Conservation (phyloP, 30 jellyfish, hydroid and myxozoan species). For the Chironex yamaguchii region DNA sequence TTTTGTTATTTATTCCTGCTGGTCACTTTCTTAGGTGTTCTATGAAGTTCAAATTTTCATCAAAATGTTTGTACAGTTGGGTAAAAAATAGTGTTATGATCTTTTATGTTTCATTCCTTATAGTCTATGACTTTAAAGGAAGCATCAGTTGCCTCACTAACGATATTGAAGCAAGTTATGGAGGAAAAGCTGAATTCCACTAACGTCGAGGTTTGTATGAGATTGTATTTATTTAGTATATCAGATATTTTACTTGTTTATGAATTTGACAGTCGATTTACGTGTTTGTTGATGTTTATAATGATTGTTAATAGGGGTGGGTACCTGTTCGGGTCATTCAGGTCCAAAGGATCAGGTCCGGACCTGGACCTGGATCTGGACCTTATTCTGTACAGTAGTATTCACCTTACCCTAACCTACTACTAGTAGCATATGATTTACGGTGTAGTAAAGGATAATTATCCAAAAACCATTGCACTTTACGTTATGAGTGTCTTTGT, state of each 20-base stretch:
- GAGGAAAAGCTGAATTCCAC: constrained; percentile 96
- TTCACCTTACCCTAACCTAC: too few relatives aligned
- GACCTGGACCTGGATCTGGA: background rate
- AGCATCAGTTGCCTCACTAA: constrained; percentile 86
- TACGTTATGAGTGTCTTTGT: too few relatives aligned
- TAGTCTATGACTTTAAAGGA: constrained; percentile 95
- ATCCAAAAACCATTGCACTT: too few relatives aligned
- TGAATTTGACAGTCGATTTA: background rate
- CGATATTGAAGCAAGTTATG: constrained; percentile 97
- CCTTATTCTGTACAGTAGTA: background rate
- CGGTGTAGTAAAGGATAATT: too few relatives aligned
- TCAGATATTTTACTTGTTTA: background rate
- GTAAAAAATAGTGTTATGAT: background rate
- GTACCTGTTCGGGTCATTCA: background rate
- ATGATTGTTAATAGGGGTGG: background rate
- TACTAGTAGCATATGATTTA: too few relatives aligned
- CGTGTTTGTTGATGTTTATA: background rate
- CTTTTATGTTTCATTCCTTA: constrained; percentile 4
- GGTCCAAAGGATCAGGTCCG: background rate
- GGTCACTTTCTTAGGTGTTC: too few relatives aligned
- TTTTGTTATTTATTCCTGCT: too few relatives aligned
- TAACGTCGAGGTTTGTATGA: constrained; percentile 86
- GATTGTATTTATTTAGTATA: too few relatives aligned
- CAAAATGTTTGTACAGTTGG: background rate
- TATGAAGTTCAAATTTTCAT: too few relatives aligned